Evolutionary conservation across 2,888 invertebrate species (phyloP), one percentile per base, ranked within the genome.

Genomic region (Ochropleura plecta): DNA sequence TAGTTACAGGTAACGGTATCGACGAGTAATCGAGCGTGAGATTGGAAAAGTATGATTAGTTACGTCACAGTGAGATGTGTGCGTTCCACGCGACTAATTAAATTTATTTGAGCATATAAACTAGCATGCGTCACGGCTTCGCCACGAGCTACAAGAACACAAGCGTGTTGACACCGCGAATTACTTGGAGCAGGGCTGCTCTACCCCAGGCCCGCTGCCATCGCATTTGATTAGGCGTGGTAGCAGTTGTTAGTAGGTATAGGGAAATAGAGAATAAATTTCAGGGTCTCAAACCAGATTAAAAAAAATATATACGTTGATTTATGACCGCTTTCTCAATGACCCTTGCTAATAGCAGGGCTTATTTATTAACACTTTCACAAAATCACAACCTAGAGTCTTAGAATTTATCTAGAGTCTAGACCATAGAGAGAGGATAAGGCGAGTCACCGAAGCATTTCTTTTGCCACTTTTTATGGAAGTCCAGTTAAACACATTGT

Each of bases 21-120:
- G 76, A 48, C 59, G 55, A 65, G 68, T 78, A 88, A 90, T 89
- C 85, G 70, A 84, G 76, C 89, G 88, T 89, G 89, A 71, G 77
- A 90, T 90, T 90, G 84, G 67, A 83, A 80, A 85, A 49, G 30
- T 72, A 48, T 71, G 69, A 86, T 67, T 70, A 49, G 42, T 80
- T 70, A 65, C 59, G 64, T 73, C 57, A 59, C 1, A 49, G 30
- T 65, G 10, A 59, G 44, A 57, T 68, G 49, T 68, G 63, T 62
- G 42, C 64, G 62, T 70, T 70, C 8, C 30, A 30, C 18, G 48
- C 42, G 18, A 53, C 57, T 73, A 48, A 62, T 73, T 69, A 60
- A 62, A 44, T 44, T 44, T 62, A 44, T 44, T 44, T 62, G 12
- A 62, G 62, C n/a, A n/a, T 44, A 42, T 30, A 7, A 20, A 57